Evolutionary conservation across 2,797 vertebrate genomes (phyloP).

Genomic region (Spea hammondii): DNA sequence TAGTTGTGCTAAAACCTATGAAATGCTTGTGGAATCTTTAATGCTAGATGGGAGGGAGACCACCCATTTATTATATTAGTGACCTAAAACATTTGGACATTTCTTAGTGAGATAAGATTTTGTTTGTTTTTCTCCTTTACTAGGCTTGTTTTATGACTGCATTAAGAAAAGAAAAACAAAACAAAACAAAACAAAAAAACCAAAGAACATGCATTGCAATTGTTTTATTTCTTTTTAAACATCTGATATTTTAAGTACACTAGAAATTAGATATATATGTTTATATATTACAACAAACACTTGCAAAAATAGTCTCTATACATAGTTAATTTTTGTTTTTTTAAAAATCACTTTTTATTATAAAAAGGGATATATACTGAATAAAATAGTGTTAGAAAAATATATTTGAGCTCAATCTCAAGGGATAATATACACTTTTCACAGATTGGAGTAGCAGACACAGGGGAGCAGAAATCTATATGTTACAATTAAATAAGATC

Average conservation of each 20-base stretch:
- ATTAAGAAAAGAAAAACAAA: too few species aligned
- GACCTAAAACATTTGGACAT: too few species aligned
- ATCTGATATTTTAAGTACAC: neutral
- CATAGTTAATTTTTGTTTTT: slow-evolving; percentile 21
- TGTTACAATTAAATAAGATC: neutral
- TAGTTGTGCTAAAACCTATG: too few species aligned
- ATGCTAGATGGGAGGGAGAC: too few species aligned
- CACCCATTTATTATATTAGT: too few species aligned
- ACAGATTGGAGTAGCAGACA: neutral
- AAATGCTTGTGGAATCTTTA: too few species aligned
- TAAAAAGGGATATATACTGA: slow-evolving; percentile 29
- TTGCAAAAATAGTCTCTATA: slow-evolving; percentile 28
- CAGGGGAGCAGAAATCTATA: neutral
- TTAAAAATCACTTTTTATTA: slow-evolving; percentile 29
- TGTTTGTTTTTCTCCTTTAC: too few species aligned
- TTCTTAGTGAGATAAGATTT: too few species aligned
- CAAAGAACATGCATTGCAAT: too few species aligned
- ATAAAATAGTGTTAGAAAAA: slow-evolving; percentile 50
- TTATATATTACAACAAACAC: slow-evolving; percentile 28
- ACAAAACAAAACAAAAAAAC: too few species aligned
- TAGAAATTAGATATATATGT: slow-evolving; percentile 17
- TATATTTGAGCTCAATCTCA: slow-evolving; percentile 13
- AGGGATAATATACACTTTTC: slow-evolving; percentile 20
- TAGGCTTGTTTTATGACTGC: too few species aligned
- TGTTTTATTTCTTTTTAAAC: slow-evolving; percentile 14